Conservation (phyloP, 1,140 invertebrate genomes). For the Cydia splendana region DNA sequence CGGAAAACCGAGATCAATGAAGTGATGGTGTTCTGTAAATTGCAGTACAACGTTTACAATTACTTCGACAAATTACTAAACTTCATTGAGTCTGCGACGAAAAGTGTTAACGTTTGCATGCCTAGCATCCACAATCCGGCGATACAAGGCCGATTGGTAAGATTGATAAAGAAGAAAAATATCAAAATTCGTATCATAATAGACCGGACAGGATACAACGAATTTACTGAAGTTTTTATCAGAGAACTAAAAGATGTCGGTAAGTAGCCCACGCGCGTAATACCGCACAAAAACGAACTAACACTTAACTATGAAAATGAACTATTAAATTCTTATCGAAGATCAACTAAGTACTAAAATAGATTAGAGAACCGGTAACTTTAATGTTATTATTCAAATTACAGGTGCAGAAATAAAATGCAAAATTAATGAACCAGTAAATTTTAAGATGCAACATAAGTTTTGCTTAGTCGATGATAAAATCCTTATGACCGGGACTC, state of each 20-base stretch:
- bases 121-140: constrained; percentile 72
- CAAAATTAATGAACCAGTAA: constrained; percentile 52
- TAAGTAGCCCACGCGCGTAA: constrained; percentile 41
- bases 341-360: background rate
- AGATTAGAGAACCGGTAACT: constrained; percentile 19
- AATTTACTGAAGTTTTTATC: constrained; percentile 66
- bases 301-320: no score
- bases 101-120: constrained; percentile 69
- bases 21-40: constrained; percentile 76
- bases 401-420: constrained; percentile 72
- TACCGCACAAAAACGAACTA: no score
- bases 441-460: constrained; percentile 67
- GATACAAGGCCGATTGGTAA: constrained; percentile 65
- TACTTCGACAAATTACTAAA: constrained; percentile 73
- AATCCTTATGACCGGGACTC: constrained; percentile 71
- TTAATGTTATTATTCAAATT: constrained; percentile 36
- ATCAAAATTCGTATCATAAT: constrained; percentile 67
- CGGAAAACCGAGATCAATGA: constrained; percentile 68
- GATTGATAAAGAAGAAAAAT: constrained; percentile 61
- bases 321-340: no score
- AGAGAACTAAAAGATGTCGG: constrained; percentile 68
- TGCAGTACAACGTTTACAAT: constrained; percentile 69
- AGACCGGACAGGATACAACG: constrained; percentile 64
- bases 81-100: constrained; percentile 64
- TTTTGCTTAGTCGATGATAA: constrained; percentile 72